These are phyloP conservation scores for Stenchaetothrips biformis DNA, from an alignment of 2,888 invertebrate species.

Conservation along the genomic window DNA sequence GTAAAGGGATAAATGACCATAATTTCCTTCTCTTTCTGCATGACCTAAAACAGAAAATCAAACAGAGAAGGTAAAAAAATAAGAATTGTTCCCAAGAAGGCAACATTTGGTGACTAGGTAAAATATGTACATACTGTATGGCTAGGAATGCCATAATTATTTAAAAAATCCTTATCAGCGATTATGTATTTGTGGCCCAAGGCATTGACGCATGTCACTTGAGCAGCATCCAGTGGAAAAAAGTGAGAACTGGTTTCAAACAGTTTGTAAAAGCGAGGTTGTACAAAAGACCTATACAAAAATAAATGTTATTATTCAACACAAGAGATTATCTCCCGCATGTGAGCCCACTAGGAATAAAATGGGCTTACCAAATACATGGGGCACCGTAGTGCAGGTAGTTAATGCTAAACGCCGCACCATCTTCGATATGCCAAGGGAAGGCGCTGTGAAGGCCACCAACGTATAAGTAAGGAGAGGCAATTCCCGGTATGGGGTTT, in stretches of 20 bases:
- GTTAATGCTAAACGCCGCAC: neutral
- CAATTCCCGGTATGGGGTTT: neutral
- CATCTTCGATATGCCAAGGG: neutral
- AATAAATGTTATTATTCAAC: no score
- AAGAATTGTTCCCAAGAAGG: neutral
- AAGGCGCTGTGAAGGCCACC: neutral
- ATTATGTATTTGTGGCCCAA: neutral
- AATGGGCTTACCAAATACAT: neutral
- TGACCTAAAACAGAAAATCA: neutral
- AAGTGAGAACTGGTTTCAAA: neutral
- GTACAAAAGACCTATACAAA: neutral
- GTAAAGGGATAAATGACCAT: neutral
- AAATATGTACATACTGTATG: neutral
- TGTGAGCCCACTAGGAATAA: no score
- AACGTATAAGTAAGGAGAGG: neutral
- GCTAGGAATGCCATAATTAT: neutral
- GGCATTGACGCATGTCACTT: neutral
- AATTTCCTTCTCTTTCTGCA: neutral
- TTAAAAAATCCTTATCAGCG: neutral
- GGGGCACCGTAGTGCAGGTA: neutral
- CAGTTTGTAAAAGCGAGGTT: neutral
- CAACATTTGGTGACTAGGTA: no score
- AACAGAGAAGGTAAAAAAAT: neutral
- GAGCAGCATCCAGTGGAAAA: neutral
- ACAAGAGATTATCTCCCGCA: no score